Base-by-base conservation (phyloP, 2,888 invertebrate species). In the Suillia variegata region DNA sequence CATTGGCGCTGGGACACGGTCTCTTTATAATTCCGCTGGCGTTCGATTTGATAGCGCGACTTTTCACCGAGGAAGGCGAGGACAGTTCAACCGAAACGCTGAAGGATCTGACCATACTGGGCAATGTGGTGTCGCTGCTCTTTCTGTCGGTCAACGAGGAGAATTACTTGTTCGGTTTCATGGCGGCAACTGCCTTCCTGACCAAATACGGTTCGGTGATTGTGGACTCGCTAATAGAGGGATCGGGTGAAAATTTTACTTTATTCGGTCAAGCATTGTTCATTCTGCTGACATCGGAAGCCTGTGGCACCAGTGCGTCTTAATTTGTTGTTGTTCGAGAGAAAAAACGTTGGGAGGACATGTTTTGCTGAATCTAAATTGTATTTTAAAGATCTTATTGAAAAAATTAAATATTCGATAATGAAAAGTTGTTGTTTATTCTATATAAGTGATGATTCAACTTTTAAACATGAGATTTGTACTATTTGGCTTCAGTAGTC, bases 1-100 rank as follows among this genome's bases (percentile, higher is more conserved):
- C 64, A 6, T 51, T 77, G 63, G 79, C 78, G 6, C 38, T 72
- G 62, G 73, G 75, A 0, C 77, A 78, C 58, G 68, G 66, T 0
- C 62, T 68, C 2, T 78, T 78, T 38, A 34, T 77, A 17, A 64
- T 78, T 24, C 78, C 77, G 1, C 54, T 78, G 18, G 61, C 54
- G 13, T 76, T 70, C 18, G 78, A 78, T 54, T 2, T 78, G 13
- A 15, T 62, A 8, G 62, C 65, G 20, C 70, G 70, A 21, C 52
- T 70, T 21, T 58, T 59, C 33, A 52, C 45, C 8, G 59, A 56
- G 2, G 69, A 65, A 12, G 59, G 50, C 6, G 70, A 70, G 18
- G 76, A 75, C 20, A 65, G 42, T 4, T 61, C 65, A 3, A 74
- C 71, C 17, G 63, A 66, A 0, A 67, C 71, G 1, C 66, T 73